Evolutionary conservation across 2,888 invertebrate species (phyloP), one percentile per base, ranked within the genome.

Genomic region (Cacoxenus indagator): DNA sequence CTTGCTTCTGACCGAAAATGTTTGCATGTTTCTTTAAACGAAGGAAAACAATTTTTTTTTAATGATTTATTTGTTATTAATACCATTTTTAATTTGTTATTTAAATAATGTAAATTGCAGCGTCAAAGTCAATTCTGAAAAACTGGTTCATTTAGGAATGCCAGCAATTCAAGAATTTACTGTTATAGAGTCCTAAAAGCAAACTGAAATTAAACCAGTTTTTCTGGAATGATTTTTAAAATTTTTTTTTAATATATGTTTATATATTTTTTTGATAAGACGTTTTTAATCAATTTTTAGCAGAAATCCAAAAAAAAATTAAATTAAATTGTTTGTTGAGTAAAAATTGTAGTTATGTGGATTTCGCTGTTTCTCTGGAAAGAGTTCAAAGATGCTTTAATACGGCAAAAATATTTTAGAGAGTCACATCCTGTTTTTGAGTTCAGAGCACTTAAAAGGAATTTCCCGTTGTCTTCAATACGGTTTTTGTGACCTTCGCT

Each of bases 121-220:
- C 51, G 51, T 19, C n/a, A 51, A 51, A 51, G 55, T 55, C 55
- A 55, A 55, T 55, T 14, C 24, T 9, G 14, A 14, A 27, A n/a
- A 55, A 55, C 24, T 27, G 24, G 51, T 51, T 48, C 8, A 5
- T 48, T 17, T n/a, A 19, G 17, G 17, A 8, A 14, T 51, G 4
- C 19, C 9, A 2, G 14, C 8, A 37, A 51, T 51, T 19, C 22
- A 51, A 17, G 19, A 51, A 22, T 51, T 22, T 51, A 51, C 51
- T 9, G 51, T 51, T 51, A 51, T 51, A 5, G 8, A 22, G 22
- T 22, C 22, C 9, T 61, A 45, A 37, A 74, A 64, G 57, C 48
- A 24, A 75, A 74, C 72, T 76, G 75, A 69, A 68, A n/a, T 17
- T 4, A 59, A 61, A 61, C 61, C 17, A 17, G 61, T 37, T 61